These are phyloP conservation scores for Carapus acus DNA, from an alignment of 2,797 vertebrate species.

Conservation along the genomic window DNA sequence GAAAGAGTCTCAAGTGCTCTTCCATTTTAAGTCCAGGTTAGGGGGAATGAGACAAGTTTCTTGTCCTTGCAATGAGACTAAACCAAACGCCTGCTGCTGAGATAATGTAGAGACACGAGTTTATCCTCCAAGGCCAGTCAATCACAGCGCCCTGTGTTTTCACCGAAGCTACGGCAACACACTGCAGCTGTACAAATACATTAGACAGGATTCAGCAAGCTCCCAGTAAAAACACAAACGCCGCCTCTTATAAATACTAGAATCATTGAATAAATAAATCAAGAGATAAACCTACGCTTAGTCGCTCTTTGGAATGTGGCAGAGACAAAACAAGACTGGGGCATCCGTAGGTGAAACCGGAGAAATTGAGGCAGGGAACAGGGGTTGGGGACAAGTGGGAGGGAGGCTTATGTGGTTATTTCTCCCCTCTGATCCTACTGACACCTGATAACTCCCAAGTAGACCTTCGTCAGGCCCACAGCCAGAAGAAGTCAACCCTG, in stretches of 20 bases:
- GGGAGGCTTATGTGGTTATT: constrained; percentile 11
- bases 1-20: constrained; percentile 19
- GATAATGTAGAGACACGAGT: constrained; percentile 47
- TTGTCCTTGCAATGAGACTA: constrained; percentile 45
- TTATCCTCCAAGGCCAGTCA: constrained; percentile 65
- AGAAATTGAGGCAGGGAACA: constrained; percentile 34
- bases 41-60: constrained; percentile 18
- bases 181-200: constrained; percentile 74
- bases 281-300: constrained; percentile 47
- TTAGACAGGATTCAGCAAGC: constrained; percentile 50
- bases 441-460: constrained; percentile 4
- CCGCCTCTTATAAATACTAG: constrained; percentile 58
- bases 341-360: constrained; percentile 36
- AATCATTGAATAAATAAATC: constrained; percentile 71
- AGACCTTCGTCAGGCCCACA: constrained; percentile 5
- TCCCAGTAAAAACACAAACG: constrained; percentile 60
- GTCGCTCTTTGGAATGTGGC: constrained; percentile 58
- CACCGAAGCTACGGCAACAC: constrained; percentile 53
- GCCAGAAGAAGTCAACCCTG: constrained; percentile 3
- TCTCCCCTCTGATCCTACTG: constrained; percentile 21
- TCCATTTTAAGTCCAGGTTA: too few relatives aligned
- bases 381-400: too few relatives aligned
- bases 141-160: constrained; percentile 62
- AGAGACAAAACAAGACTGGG: constrained; percentile 33
- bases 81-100: constrained; percentile 40